Base-by-base conservation (phyloP, 2,797 vertebrate genomes). In the Eptatretus atami region DNA sequence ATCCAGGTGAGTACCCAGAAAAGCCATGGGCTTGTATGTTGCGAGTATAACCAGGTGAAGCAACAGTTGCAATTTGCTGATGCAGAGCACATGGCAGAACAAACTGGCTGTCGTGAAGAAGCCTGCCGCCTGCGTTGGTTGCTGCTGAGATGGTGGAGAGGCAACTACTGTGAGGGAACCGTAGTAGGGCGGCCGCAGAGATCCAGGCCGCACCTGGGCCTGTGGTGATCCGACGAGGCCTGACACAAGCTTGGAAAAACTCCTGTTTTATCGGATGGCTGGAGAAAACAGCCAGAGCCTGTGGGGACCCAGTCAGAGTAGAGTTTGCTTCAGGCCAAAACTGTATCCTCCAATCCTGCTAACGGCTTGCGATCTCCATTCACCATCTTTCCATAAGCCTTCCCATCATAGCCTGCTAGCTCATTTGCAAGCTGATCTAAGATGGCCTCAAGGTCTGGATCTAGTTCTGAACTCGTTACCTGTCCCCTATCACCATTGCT, bases 71-170 rank as follows among this genome's bases (percentile, higher is more conserved):
- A 44, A 44, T 44, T 44, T 44, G 31, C 31, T 8, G 31, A 44
- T 44, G 31, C 31, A 44, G 31, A 44, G 31, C 2, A 2, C 2
- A 2, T 44, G 31, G 57, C 57, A 12, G 57, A 24, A n/a, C 15
- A 24, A n/a, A 24, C 9, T 24, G 57, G 15, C 11, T 61, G 57
- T 12, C 15, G 57, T n/a, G 55, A 24, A 24, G 57, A 61, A 61
- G 57, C 57, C 15, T 24, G 57, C 57, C 9, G 57, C 57, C 57
- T 61, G 57, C 11, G 11, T 12, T 10, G 57, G 57, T 24, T 61
- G 57, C 57, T 61, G 57, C 57, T 61, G 57, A n/a, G 57, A 61
- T n/a, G 57, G 57, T 24, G 57, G 57, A n/a, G 57, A 61, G 57
- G 57, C 57, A 10, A 61, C 57, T n/a, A 61, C 57, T n/a, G 57